Evolutionary conservation across 1,140 invertebrate genomes (phyloP).

Genomic region (Coptotermes formosanus): DNA sequence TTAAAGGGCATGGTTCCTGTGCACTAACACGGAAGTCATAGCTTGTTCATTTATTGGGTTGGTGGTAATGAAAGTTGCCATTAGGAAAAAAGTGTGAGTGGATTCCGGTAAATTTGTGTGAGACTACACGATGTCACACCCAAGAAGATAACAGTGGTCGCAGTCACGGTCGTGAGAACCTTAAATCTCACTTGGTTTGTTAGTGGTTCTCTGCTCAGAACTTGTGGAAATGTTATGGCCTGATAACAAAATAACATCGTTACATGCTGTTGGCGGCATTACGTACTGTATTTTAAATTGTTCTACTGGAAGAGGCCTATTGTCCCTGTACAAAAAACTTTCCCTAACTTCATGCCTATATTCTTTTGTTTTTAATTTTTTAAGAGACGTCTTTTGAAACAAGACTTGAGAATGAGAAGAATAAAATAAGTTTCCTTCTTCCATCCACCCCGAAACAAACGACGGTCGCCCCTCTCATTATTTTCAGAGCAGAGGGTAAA

Average conservation of each 20-base stretch:
- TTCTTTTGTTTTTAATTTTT: slow-evolving; percentile 16
- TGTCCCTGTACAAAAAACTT: neutral
- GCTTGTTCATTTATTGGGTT: no score
- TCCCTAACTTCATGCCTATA: neutral
- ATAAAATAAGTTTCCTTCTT: slow-evolving; percentile 7
- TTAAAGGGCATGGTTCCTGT: no score
- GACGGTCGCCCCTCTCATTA: neutral
- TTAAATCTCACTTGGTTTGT: no score
- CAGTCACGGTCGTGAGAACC: no score
- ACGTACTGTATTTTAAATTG: neutral
- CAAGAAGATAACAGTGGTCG: no score
- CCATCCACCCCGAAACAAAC: neutral
- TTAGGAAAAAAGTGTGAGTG: no score
- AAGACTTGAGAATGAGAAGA: neutral
- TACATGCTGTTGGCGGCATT: neutral
- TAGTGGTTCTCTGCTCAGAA: no score
- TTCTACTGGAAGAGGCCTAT: neutral
- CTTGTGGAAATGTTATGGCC: no score
- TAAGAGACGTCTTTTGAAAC: neutral
- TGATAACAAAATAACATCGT: neutral
- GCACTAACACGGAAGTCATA: no score
- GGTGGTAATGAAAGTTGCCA: no score
- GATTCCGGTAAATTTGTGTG: no score
- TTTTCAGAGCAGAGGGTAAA: slow-evolving; percentile 6
- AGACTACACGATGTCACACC: no score